Base-by-base conservation (phyloP, 2,797 vertebrate species). In the Takifugu ocellatus region DNA sequence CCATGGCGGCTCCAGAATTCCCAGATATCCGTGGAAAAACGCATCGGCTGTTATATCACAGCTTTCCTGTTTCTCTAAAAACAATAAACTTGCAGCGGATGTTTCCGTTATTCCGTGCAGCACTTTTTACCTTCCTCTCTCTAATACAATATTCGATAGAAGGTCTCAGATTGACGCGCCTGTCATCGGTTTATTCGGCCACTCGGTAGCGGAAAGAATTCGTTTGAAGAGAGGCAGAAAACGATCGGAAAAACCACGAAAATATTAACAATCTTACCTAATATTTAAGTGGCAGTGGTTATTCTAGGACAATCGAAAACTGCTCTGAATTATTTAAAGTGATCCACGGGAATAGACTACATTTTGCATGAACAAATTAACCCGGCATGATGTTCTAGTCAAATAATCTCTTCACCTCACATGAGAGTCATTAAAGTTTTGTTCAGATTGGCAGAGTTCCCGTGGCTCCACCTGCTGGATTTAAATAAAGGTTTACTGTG, bases 391-490 rank as follows among this genome's bases (percentile, higher is more conserved):
- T 42, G 39, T 16, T 48, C 12, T 36, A 54, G 0, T 48, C 10
- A 29, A 21, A 33, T 16, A 65, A 48, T 25, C 24, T 17, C 1
- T 27, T 1, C 5, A 12, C 25, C 11, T 25, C 1, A 48, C 25
- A 51, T 45, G 5, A 49, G 11, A 1, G 6, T 45, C 25, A 21
- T 9, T n/a, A 47, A 55, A 45, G 17, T 26, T 49, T 54, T 47
- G 17, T 8, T 10, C 53, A 7, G 59, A 33, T 12, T 8, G 48
- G 17, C 0, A 25, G 1, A 1, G 16, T 49, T 48, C 57, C 48
- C 17, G 53, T 63, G 25, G 70, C 82, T 57, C 77, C 77, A 77
- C 59, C 84, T 86, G 78, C 73, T 83, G 84, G 79, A 61, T 3
- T 6, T 44, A 46, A n/a, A 8, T 66, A 11, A 57, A 62, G n/a